Evolutionary conservation across 2,797 vertebrate species (phyloP), one percentile per base, ranked within the genome.

Genomic region (Thamnophis elegans): DNA sequence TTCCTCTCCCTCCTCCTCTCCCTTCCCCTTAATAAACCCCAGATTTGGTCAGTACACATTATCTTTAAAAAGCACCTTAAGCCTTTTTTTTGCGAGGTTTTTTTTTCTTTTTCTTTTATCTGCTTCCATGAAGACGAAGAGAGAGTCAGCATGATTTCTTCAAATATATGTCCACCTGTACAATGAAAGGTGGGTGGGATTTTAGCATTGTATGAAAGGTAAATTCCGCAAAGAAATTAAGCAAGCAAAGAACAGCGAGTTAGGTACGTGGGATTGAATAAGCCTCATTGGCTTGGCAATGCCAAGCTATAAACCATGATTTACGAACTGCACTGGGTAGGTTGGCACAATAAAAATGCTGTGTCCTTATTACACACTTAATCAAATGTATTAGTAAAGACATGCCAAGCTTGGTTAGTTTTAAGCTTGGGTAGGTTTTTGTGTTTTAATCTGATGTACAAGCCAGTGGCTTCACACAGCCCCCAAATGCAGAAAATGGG

Each of bases 81-180:
- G 12, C 6, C n/a, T 42, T 68, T 68, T 32, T 32, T 0, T 18
- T 68, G 14, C 68, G 14, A 25, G 28, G 85, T 59, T 86, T 85
- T 95, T 2, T 3, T 1, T 36, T 20, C 10, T 42, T 8, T 36
- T 47, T 36, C 9, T 82, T 82, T 97, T 73, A 97, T 96, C 96
- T 95, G 94, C 56, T 86, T 96, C 95, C 95, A 97, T 94, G 96
- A 91, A 97, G 92, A 90, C 93, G 62, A 97, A 96, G 86, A 98
- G 93, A 0, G 96, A 97, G 65, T 97, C 97, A 12, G 91, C 85
- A 5, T 5, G 91, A 91, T 94, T 85, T 36, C 59, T 91, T 89
- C 78, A 92, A 56, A 58, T 78, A 59, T 93, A 59, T 93, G 91
- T 36, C 32, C 92, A 26, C 10, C 97, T 97, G 58, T 13, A 90